Percentiles rank a stretch among this genome's conserved stretches.
Conservation (phyloP, 2,113 vertebrate genomes). For the Istiophorus platypterus region DNA sequence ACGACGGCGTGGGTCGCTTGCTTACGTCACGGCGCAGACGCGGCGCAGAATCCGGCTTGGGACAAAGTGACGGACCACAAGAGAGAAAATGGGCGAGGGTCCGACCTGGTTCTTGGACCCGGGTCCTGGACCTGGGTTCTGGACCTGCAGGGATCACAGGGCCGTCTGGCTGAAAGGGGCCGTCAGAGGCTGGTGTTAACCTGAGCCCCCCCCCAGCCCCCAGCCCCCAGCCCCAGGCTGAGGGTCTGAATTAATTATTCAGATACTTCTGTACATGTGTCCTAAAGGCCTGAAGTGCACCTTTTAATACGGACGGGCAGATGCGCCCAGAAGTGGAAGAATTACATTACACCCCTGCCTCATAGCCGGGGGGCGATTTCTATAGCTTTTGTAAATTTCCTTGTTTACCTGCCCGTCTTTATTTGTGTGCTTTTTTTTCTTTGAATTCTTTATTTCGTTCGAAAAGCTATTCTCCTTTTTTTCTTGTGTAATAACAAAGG, state of each 20-base stretch:
- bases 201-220: too few species aligned
- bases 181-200: not conserved
- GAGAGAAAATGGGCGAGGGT: not conserved
- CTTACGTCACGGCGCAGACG: too few species aligned
- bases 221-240: not conserved
- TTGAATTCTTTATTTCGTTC: not conserved
- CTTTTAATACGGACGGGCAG: not conserved
- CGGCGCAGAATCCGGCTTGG: too few species aligned
- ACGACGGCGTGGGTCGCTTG: too few species aligned
- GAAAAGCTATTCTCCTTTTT: not conserved
- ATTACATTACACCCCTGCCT: not conserved
- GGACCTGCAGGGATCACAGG: not conserved
- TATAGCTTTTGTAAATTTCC: not conserved
- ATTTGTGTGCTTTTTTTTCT: not conserved
- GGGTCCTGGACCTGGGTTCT: not conserved
- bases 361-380: not conserved
- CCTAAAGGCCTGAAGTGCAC: too few species aligned
- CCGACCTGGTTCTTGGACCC: too few species aligned
- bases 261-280: not conserved
- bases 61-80: too few species aligned
- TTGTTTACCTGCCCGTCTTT: not conserved
- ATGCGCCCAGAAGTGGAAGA: not conserved
- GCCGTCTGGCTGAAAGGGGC: not conserved
- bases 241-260: constrained; percentile 3
- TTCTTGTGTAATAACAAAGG: too few species aligned